Evolutionary conservation across 1,140 invertebrate species (phyloP), one percentile per base, ranked within the genome.

Genomic region (Euura lappo): DNA sequence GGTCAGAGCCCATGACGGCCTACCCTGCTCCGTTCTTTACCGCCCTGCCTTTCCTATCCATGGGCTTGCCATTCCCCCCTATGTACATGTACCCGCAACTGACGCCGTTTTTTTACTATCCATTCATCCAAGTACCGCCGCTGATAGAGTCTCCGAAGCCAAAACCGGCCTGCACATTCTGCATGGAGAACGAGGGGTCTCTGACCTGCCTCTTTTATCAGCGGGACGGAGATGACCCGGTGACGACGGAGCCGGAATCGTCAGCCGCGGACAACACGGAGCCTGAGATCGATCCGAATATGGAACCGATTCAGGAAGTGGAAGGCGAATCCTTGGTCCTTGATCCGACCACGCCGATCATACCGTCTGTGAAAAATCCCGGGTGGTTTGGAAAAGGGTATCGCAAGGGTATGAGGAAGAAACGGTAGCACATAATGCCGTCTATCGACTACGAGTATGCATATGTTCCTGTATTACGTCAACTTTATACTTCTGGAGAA

Each of bases 321-420:
- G 28, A 28, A 28, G 13, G 68, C 2, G 68, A 75, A 68, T 72
- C 76, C 2, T 67, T 82, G 66, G 69, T 75, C 2, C 74, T 82
- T 5, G 83, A 83, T n/a, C 69, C 80, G 28, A 82, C 78, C 68
- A 73, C 81, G 6, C 79, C 83, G 1, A 77, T 84, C 10, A 60
- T 60, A 70, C 75, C 80, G 28, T 82, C 83, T 60, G 84, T 83
- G 2, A 85, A 88, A 76, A 90, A 91, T 82, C 90, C 91, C n/a
- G 91, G 91, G 2, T 92, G 91, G 91, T 91, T 91, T 81, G 91
- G 91, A 2, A 91, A 91, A 84, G 91, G 91, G 3, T 90, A 89
- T 77, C 84, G 89, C 2, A 90, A 90, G 76, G 87, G 85, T 68
- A 85, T 88, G 71, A 88, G 87, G 43, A 89, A 83, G 75, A 90